Evolutionary conservation across 2,797 vertebrate genomes (phyloP), one percentile per base, ranked within the genome.

Genomic region (Mus spretus): DNA sequence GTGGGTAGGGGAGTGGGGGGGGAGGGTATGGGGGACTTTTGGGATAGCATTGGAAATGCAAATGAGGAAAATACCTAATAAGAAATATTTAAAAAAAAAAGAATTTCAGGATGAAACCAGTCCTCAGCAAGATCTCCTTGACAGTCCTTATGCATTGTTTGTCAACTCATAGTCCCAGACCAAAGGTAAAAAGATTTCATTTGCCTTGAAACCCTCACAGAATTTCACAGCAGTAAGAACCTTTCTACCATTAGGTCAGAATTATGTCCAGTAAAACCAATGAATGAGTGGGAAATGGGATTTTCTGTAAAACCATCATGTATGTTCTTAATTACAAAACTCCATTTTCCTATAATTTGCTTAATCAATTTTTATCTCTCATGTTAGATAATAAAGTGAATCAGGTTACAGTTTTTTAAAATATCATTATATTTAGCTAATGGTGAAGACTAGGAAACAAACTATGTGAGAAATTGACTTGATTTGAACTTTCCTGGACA

Each of bases 241-340:
- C 93, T 91, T 98, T 98, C 94, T 96, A 90, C 96, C 97, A 92
- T 96, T 96, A 96, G 97, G 89, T 96, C 90, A 95, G 96, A 90
- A 96, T 96, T 83, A 83, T 97, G 93, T 96, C 97, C 96, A 98
- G 96, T 96, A 97, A 97, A 97, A 97, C 94, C 96, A 98, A 90
- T 90, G 93, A 97, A 88, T 97, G 95, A 97, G 92, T 95, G 80
- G 97, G 97, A 96, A 97, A 96, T 96, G 94, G 93, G 90, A 95
- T 57, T 0, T 90, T 97, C 93, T 67, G 95, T 95, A 96, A 97
- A 97, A 93, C 86, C 74, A 70, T 95, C 47, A 3, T 92, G 93
- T 96, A 94, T 97, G 96, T 93, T 97, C 89, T 97, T 97, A 97
- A 97, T 97, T 97, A 97, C 94, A 74, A 93, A 97, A 97, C 95